These are phyloP conservation scores for Synodontis membranacea DNA, from an alignment of 2,113 vertebrate species.

Conservation along the genomic window DNA sequence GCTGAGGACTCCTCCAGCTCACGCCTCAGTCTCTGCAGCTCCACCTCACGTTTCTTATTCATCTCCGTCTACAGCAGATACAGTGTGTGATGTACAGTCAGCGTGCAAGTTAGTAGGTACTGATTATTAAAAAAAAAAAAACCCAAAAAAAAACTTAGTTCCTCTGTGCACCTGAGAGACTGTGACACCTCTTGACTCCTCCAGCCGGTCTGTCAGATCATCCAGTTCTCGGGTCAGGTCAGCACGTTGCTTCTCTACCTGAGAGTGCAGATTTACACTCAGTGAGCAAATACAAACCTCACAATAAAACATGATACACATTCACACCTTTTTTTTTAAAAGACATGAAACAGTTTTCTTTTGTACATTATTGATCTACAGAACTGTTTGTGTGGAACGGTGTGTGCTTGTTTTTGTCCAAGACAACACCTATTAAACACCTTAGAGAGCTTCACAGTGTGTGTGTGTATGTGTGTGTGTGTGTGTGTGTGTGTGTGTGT, in stretches of 20 bases:
- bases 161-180: slow-evolving; percentile 71
- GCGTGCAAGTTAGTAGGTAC: not conserved
- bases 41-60: slow-evolving; percentile 78
- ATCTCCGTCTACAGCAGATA: slow-evolving; percentile 69
- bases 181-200: slow-evolving; percentile 75
- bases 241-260: slow-evolving; percentile 78
- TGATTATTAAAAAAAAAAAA: too few species aligned
- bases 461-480: not conserved
- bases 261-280: not conserved
- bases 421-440: not conserved
- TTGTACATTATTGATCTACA: not conserved
- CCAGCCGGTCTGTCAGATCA: slow-evolving; percentile 75
- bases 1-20: slow-evolving; percentile 75
- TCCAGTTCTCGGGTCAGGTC: slow-evolving; percentile 77
- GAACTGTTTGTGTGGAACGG: not conserved
- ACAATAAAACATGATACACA: not conserved
- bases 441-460: not conserved
- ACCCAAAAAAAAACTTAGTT: not conserved
- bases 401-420: not conserved
- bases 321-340: not conserved
- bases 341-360: not conserved
- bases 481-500: not conserved
- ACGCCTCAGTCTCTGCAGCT: slow-evolving; percentile 73
- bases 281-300: not conserved
- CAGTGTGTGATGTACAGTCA: not conserved